Evolutionary conservation across 37 sponge, comb jelly and placozoan species (phyloP), one percentile per base, ranked within the genome.

Genomic region (Halichondria panicea): DNA sequence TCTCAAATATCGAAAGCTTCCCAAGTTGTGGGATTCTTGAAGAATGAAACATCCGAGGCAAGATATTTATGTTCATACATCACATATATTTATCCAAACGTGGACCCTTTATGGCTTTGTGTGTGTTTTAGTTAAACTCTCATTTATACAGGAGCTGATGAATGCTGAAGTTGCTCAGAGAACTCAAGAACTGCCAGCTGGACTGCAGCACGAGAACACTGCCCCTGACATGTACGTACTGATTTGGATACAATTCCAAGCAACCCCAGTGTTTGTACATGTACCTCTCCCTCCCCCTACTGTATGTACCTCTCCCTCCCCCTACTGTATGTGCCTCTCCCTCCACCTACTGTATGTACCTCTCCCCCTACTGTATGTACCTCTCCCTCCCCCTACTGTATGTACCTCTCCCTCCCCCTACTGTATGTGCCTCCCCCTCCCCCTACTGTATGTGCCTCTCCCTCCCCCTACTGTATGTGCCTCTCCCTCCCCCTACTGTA

Each of bases 111-210:
- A 33, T 64, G 18, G 11, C 6, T 19, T 63, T 35, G 30, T 35
- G 19, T 39, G 24, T 67, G 68, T 41, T 13, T 18, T 12, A 28
- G 24, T 67, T 37, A 22, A 1, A n/a, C 24, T 67, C 25, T 4
- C 21, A 3, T 43, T 67, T 11, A 63, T 38, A 2, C 48, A 87
- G 81, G 84, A 89, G 38, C 12, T 88, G 45, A 53, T 71, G 41
- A 48, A 78, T 76, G 77, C 75, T 50, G 93, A 93, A 42, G 65
- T 88, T 36, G 86, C 93, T 18, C 85, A 88, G 78, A 48, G 88
- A 25, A 93, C 93, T 21, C 59, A 65, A 15, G 93, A 88, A 24
- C 42, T 83, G 22, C 93, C 93, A 32, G 70, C 89, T 15, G 62
- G 84, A 0, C 77, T 93, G 3, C 93, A 93, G 59, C 75, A 88